Evolutionary conservation across 2,797 vertebrate genomes (phyloP), one percentile per base, ranked within the genome.

Genomic region (Microctenopoma steveboyesi): DNA sequence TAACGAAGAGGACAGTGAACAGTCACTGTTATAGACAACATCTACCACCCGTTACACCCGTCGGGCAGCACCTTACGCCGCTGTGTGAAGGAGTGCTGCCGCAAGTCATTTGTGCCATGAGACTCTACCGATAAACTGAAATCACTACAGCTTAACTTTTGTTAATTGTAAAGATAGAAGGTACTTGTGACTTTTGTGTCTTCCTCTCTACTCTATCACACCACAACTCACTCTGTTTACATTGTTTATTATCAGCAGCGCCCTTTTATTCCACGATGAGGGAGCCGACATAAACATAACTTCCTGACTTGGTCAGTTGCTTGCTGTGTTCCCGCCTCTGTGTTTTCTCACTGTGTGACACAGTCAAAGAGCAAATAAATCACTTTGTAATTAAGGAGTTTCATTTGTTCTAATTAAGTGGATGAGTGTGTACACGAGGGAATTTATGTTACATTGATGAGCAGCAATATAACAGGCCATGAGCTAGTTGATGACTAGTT

Each of bases 391-490:
- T 62, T 16, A 78, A 71, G 77, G 25, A 62, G 30, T 65, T 75
- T 69, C 69, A 82, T 86, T 68, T 82, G 73, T 60, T 35, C 64
- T 58, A 67, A 86, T 81, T 82, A 82, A 78, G 43, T 66, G 37
- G 49, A 63, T 1, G 49, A 37, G 48, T 42, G 3, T 61, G 52
- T 9, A 30, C 52, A 57, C 78, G 56, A 74, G 69, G 51, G 45
- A 42, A 15, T 51, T 18, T 47, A 15, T 51, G 66, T 30, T 56
- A 13, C 47, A 13, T 25, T 50, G 59, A 54, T 58, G 49, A 71
- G 57, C 27, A 47, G 12, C 1, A 30, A 71, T 57, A 78, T 35
- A 67, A 3, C 53, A 76, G 18, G 59, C 47, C 11, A 47, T 30
- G 12, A 43, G 60, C 10, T 45, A 15, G 42, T 16, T 7, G 4